A percentile compares a stretch with the other conserved stretches of the same genome.
Evolutionary conservation across 2,113 vertebrate species (phyloP).

Genomic region (Rhodinocichla rosea): DNA sequence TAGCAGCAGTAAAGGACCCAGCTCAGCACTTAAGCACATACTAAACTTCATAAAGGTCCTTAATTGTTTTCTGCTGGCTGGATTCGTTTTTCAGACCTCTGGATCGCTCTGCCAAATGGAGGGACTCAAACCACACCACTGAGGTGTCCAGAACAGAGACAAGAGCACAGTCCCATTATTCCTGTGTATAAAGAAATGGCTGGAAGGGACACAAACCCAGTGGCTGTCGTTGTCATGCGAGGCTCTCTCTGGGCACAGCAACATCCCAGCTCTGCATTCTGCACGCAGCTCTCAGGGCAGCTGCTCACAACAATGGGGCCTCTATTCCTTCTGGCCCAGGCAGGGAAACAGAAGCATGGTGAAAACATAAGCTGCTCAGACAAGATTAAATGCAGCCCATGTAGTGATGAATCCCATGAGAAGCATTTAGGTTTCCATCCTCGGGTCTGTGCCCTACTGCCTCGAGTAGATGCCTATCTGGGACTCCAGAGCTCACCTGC

Average conservation of each 20-base stretch:
- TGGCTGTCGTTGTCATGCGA: background rate
- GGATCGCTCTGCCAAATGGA: background rate
- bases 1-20: background rate
- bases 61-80: background rate
- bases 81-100: background rate
- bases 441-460: background rate
- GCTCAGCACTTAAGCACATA: background rate
- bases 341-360: conserved; percentile 11
- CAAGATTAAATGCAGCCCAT: background rate
- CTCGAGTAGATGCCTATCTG: background rate
- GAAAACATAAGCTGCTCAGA: conserved; percentile 24
- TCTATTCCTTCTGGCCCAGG: background rate
- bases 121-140: background rate
- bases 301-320: background rate
- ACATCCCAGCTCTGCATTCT: background rate
- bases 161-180: background rate
- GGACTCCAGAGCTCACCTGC: background rate
- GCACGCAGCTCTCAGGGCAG: background rate
- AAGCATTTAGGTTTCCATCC: background rate
- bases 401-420: background rate
- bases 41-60: background rate
- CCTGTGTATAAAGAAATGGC: background rate
- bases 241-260: background rate
- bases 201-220: background rate
- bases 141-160: background rate